A percentile compares a stretch with the other conserved stretches of the same genome.
These are phyloP conservation scores for Agelastica alni DNA, from an alignment of 2,888 invertebrate genomes.

Conservation along the genomic window DNA sequence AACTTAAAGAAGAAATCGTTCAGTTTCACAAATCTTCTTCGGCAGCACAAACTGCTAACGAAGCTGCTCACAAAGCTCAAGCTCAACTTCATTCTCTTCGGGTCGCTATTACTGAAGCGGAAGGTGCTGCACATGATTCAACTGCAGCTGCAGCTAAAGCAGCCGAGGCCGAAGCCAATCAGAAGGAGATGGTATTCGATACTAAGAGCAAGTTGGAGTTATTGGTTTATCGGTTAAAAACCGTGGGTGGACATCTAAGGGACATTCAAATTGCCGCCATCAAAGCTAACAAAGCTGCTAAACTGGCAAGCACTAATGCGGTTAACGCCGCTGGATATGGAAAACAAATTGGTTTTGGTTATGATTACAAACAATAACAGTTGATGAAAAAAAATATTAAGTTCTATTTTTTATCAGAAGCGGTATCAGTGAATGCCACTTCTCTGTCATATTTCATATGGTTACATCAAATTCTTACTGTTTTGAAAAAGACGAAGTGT, in stretches of 20 bases:
- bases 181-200: slow-evolving; percentile 51
- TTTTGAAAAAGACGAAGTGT: too few relatives aligned
- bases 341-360: neutral
- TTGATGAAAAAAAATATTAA: too few relatives aligned
- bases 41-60: slow-evolving; percentile 68
- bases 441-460: too few relatives aligned
- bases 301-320: slow-evolving; percentile 72
- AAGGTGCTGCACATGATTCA: slow-evolving; percentile 37
- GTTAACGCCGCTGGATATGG: slow-evolving; percentile 60
- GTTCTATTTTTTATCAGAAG: too few relatives aligned
- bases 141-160: slow-evolving; percentile 35
- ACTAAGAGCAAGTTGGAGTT: slow-evolving; percentile 68
- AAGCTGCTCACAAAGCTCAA: slow-evolving; percentile 71
- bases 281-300: slow-evolving; percentile 68
- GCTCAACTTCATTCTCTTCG: slow-evolving; percentile 67
- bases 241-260: slow-evolving; percentile 70
- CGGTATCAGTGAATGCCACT: too few relatives aligned
- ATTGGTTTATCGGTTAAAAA: slow-evolving; percentile 68
- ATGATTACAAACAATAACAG: neutral
- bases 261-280: slow-evolving; percentile 71
- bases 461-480: too few relatives aligned
- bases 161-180: slow-evolving; percentile 36
- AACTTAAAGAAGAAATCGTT: slow-evolving; percentile 67
- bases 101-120: slow-evolving; percentile 62
- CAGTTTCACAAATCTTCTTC: slow-evolving; percentile 72